Conservation (phyloP, 2,888 invertebrate genomes). For the Aelia acuminata region DNA sequence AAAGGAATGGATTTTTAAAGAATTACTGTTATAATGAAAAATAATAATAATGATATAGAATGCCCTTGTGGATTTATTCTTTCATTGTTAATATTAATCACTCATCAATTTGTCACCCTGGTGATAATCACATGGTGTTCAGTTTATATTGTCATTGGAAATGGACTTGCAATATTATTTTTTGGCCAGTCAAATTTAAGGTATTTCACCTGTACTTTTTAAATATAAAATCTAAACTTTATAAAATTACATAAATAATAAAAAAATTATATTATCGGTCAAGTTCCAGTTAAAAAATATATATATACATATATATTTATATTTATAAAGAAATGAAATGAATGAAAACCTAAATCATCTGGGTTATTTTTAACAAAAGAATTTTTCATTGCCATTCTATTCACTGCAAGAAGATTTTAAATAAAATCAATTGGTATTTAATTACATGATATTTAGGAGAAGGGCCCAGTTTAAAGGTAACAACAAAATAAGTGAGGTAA, state of each 20-base stretch:
- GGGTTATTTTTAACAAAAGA: constrained; percentile 51
- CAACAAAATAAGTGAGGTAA: not conserved
- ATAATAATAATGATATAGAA: not conserved
- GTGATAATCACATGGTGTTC: not conserved
- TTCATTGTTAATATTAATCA: not conserved
- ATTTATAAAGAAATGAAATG: not conserved
- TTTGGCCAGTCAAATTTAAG: constrained; percentile 9
- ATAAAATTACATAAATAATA: not conserved
- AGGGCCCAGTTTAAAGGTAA: constrained; percentile 54
- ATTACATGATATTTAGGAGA: constrained; percentile 54
- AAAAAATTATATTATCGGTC: constrained; percentile 5
- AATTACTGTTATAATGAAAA: not conserved
- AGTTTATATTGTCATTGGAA: not conserved
- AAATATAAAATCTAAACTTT: constrained; percentile 16
- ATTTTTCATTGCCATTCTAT: constrained; percentile 52
- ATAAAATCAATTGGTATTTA: constrained; percentile 45
- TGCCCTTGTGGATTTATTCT: not conserved
- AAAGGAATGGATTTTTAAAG: not conserved
- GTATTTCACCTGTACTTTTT: constrained; percentile 6
- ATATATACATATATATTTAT: no score
- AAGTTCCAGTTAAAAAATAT: not conserved
- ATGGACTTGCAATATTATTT: constrained; percentile 20
- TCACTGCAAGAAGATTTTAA: constrained; percentile 36
- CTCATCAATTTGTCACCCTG: not conserved
- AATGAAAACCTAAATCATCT: constrained; percentile 50